These are phyloP conservation scores for Microcebus ravelobensis DNA, from an alignment of 2,113 vertebrate genomes.

Conservation along the genomic window DNA sequence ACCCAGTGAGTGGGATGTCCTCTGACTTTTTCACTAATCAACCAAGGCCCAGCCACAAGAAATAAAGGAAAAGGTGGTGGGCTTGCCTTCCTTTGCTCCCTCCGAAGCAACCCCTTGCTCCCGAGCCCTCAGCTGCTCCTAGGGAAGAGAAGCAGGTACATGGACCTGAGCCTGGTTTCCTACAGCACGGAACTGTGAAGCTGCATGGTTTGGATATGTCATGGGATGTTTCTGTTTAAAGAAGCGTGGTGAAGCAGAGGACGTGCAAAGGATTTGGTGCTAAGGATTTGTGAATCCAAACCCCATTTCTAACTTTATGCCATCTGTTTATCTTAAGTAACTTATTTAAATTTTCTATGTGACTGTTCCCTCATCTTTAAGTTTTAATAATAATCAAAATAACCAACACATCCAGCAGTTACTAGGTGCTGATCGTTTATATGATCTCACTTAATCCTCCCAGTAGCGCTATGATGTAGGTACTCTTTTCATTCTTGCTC, in stretches of 20 bases:
- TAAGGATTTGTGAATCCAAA: not conserved
- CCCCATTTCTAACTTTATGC: not conserved
- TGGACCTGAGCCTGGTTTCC: not conserved
- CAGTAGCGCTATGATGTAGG: not conserved
- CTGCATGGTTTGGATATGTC: not conserved
- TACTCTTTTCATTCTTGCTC: not conserved
- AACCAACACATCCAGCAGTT: not conserved
- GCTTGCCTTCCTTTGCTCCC: not conserved
- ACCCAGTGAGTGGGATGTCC: not conserved
- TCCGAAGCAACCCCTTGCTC: not conserved
- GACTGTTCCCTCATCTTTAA: not conserved
- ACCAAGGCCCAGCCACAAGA: not conserved
- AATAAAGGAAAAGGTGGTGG: not conserved
- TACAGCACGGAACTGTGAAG: not conserved
- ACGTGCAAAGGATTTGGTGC: not conserved
- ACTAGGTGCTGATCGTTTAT: not conserved
- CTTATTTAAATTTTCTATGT: not conserved
- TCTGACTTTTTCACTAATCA: constrained; percentile 13
- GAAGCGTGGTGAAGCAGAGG: not conserved
- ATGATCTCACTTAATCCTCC: not conserved
- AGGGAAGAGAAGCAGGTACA: not conserved
- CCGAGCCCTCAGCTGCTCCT: not conserved
- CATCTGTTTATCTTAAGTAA: not conserved
- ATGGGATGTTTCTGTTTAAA: not conserved
- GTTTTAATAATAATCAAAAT: not conserved